Conservation (phyloP, 2,888 invertebrate genomes). For the Oscheius sp. region DNA sequence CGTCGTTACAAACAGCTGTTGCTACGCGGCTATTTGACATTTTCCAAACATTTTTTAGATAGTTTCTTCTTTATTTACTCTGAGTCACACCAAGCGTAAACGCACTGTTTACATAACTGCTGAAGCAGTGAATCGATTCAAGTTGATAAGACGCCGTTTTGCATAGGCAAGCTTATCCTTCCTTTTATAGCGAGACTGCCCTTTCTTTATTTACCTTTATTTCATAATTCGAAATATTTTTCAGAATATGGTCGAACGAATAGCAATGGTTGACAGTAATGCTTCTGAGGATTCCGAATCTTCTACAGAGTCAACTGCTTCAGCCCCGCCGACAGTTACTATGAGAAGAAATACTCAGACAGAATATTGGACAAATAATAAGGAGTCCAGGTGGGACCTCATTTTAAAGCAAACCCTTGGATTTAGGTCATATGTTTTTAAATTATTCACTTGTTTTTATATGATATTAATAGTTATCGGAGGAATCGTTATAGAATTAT, state of each 20-base stretch:
- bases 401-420: background rate
- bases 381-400: conserved; percentile 19
- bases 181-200: conserved; percentile 12
- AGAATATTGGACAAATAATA: conserved; percentile 19
- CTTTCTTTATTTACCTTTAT: conserved; percentile 6
- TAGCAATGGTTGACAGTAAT: conserved; percentile 11
- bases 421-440: conserved; percentile 40
- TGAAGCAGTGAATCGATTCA: conserved; percentile 1
- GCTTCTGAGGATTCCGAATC: conserved; percentile 16
- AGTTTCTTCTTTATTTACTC: background rate
- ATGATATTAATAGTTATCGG: conserved; percentile 56
- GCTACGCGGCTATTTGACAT: no score
- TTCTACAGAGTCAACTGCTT: conserved; percentile 6
- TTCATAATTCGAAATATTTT: background rate
- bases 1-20: no score
- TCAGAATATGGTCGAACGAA: conserved; percentile 5
- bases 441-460: conserved; percentile 56
- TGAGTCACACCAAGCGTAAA: background rate
- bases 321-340: conserved; percentile 2
- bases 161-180: conserved; percentile 16
- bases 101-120: conserved; percentile 19
- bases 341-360: background rate
- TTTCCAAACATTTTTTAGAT: no score
- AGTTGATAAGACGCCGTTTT: conserved; percentile 13
- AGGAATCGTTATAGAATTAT: conserved; percentile 52